Percentiles rank a stretch among this genome's conserved stretches.
These are phyloP conservation scores for Eledona agricola DNA, from an alignment of 2,888 invertebrate species.

Conservation along the genomic window DNA sequence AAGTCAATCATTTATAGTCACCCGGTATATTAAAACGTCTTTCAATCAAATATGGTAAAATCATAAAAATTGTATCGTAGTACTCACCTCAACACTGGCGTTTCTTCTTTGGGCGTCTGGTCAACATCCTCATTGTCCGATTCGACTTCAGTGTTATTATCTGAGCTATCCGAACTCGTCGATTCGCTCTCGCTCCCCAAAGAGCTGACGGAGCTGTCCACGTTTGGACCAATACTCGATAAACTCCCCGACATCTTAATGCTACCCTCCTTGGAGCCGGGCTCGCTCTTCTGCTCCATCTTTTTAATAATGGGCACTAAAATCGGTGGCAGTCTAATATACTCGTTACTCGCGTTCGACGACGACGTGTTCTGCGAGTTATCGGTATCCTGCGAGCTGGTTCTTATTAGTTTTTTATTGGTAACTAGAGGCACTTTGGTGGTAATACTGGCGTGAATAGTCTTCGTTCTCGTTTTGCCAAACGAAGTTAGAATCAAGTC, in stretches of 20 bases:
- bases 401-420: slow-evolving; percentile 63
- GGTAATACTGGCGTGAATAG: slow-evolving; percentile 38
- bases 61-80: neutral
- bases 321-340: slow-evolving; percentile 75
- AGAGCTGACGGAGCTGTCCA: slow-evolving; percentile 67
- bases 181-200: slow-evolving; percentile 59
- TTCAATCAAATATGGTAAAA: too few species aligned
- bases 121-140: slow-evolving; percentile 58
- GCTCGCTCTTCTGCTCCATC: slow-evolving; percentile 62
- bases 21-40: too few species aligned
- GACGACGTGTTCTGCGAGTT: slow-evolving; percentile 70
- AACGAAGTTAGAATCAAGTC: slow-evolving; percentile 61
- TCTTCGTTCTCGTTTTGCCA: slow-evolving; percentile 60
- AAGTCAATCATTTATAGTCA: too few species aligned
- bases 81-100: slow-evolving; percentile 5
- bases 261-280: slow-evolving; percentile 40
- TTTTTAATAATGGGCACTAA: slow-evolving; percentile 74
- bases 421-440: slow-evolving; percentile 59
- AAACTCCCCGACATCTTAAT: slow-evolving; percentile 67
- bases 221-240: slow-evolving; percentile 75
- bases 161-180: slow-evolving; percentile 58
- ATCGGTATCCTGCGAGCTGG: slow-evolving; percentile 69
- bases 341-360: slow-evolving; percentile 66
- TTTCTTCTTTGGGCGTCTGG: slow-evolving; percentile 47
- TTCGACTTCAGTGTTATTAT: slow-evolving; percentile 32